Conservation (phyloP, 2,113 vertebrate genomes). For the Lota lota region DNA sequence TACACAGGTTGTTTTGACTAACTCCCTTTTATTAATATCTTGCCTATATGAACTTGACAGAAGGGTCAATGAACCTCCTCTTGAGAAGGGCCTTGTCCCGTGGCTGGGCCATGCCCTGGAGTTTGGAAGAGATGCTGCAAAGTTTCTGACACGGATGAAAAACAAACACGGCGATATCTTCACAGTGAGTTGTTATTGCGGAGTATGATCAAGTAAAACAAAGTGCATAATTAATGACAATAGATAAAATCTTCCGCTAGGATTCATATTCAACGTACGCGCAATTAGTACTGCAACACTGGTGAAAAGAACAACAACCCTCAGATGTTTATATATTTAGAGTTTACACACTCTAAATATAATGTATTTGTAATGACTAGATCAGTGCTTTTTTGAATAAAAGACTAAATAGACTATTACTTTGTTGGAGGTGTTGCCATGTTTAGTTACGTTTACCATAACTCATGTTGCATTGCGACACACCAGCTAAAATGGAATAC, state of each 20-base stretch:
- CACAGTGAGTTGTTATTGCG: constrained; percentile 76
- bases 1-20: too few species aligned
- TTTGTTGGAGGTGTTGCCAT: too few species aligned
- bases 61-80: constrained; percentile 79
- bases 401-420: too few species aligned
- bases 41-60: constrained; percentile 32
- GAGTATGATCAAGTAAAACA: not conserved
- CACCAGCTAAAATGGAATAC: not conserved
- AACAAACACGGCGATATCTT: constrained; percentile 86
- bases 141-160: constrained; percentile 82
- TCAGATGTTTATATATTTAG: too few species aligned
- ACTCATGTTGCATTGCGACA: not conserved
- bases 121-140: constrained; percentile 79
- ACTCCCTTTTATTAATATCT: not conserved
- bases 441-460: not conserved
- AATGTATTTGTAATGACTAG: too few species aligned
- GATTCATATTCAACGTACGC: too few species aligned
- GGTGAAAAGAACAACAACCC: too few species aligned
- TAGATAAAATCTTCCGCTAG: too few species aligned
- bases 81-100: constrained; percentile 80
- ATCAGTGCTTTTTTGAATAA: too few species aligned
- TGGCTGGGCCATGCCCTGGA: constrained; percentile 85
- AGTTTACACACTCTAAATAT: too few species aligned
- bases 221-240: not conserved
- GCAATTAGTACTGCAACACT: too few species aligned